Evolutionary conservation across 2,113 vertebrate species (phyloP), one percentile per base, ranked within the genome.

Genomic region (Plestiodon gilberti): DNA sequence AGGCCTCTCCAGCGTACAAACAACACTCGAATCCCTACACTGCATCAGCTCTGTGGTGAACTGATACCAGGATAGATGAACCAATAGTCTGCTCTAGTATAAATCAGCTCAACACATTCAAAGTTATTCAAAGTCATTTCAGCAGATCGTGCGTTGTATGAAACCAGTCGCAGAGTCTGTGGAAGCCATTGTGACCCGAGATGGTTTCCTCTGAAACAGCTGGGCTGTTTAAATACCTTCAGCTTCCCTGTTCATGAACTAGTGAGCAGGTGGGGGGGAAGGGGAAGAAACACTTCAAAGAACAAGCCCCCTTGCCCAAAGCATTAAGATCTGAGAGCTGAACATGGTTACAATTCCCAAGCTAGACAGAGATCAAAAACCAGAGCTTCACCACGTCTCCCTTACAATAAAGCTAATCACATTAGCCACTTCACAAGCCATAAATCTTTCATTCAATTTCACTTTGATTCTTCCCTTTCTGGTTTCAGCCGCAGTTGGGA

Each of bases 401-500:
- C 65, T 75, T 87, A 67, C 71, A 91, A 87, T 30, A 82, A 87
- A 86, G 52, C 48, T 90, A 90, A 94, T 93, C 86, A 90, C 71
- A 85, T 92, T 78, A 87, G 17, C 80, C 77, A 76, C 86, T 90
- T 91, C 88, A 85, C 64, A 90, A 83, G 91, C 91, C 65, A 78
- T 65, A 76, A 81, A 85, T 71, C 83, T 91, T 93, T 85, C 83
- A 85, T 88, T 88, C 76, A 33, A 28, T 73, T 89, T 80, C 52
- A 10, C 89, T 95, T 91, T 91, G 89, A 94, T 92, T 93, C 89
- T 79, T 38, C 30, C 20, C 83, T 89, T 91, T 92, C 75, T 28
- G 88, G 93, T 90, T 92, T 48, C 69, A 62, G 78, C 59, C 79
- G 77, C 61, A 80, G 57, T 57, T 9, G 23, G 75, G 23, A 23